These are phyloP conservation scores for Delphinapterus leucas DNA, from an alignment of 2,113 vertebrate genomes.

Conservation along the genomic window DNA sequence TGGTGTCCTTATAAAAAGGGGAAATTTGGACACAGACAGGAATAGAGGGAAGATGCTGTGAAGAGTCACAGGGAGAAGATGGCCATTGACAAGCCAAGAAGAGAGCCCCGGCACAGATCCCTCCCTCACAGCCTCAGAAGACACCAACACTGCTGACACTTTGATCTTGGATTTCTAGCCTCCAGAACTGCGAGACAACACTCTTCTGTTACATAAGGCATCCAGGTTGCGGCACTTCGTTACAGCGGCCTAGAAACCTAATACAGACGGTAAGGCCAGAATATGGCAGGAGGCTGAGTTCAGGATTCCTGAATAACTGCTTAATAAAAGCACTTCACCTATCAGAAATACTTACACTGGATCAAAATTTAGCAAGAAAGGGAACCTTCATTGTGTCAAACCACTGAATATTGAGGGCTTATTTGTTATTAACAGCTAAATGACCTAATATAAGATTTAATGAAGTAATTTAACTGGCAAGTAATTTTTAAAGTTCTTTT, in stretches of 20 bases:
- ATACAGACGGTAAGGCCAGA: not conserved
- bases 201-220: not conserved
- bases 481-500: conserved; percentile 18
- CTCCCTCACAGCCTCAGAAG: not conserved
- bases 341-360: not conserved
- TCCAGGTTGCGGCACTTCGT: not conserved
- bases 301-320: not conserved
- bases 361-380: not conserved
- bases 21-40: not conserved
- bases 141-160: not conserved
- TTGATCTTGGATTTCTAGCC: not conserved
- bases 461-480: conserved; percentile 11
- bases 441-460: not conserved
- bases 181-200: not conserved
- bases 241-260: not conserved
- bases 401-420: not conserved
- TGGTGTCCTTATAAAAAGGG: not conserved
- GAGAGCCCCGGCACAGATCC: not conserved
- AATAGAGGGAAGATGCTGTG: not conserved
- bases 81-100: not conserved
- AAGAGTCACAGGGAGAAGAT: not conserved
- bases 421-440: not conserved
- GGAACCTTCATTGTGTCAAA: not conserved
- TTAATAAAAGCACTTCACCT: not conserved
- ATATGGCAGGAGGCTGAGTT: not conserved